These are phyloP conservation scores for Perizoma flavofasciatum DNA, from an alignment of 2,888 invertebrate species.

Conservation along the genomic window DNA sequence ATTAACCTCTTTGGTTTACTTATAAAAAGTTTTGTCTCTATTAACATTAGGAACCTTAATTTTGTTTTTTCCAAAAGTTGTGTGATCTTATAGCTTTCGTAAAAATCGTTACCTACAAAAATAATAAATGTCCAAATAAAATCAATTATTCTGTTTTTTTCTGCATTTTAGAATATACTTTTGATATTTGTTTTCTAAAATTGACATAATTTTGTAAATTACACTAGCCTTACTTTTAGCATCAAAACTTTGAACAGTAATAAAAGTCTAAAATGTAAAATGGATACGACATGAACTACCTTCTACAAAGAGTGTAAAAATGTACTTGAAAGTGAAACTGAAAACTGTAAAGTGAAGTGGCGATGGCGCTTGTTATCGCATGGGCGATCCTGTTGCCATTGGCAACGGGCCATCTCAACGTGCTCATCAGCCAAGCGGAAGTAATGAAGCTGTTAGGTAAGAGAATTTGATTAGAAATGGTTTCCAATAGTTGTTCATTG, in stretches of 20 bases:
- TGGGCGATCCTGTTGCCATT: conserved; percentile 78
- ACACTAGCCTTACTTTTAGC: background rate
- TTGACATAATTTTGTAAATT: background rate
- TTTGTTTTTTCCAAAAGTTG: no score
- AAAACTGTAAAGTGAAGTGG: conserved; percentile 67
- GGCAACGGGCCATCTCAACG: conserved; percentile 89
- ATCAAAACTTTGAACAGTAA: no score
- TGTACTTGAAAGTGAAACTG: conserved; percentile 69
- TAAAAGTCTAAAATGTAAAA: conserved; percentile 15
- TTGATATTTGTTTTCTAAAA: no score
- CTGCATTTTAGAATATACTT: no score
- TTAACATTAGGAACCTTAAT: background rate
- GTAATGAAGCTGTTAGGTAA: conserved; percentile 92
- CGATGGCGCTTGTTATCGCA: conserved; percentile 69
- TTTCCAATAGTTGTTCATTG: conserved; percentile 31
- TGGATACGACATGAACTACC: conserved; percentile 48
- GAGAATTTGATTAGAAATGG: conserved; percentile 58
- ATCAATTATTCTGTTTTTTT: no score
- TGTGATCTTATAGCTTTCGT: no score
- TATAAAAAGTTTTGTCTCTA: background rate
- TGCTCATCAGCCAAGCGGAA: conserved; percentile 91
- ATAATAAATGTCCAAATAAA: no score
- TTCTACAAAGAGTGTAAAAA: conserved; percentile 56
- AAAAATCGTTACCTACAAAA: no score
- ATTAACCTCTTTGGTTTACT: background rate